These are phyloP conservation scores for Chaetophractus vellerosus DNA, from an alignment of 2,797 vertebrate genomes.

Conservation along the genomic window DNA sequence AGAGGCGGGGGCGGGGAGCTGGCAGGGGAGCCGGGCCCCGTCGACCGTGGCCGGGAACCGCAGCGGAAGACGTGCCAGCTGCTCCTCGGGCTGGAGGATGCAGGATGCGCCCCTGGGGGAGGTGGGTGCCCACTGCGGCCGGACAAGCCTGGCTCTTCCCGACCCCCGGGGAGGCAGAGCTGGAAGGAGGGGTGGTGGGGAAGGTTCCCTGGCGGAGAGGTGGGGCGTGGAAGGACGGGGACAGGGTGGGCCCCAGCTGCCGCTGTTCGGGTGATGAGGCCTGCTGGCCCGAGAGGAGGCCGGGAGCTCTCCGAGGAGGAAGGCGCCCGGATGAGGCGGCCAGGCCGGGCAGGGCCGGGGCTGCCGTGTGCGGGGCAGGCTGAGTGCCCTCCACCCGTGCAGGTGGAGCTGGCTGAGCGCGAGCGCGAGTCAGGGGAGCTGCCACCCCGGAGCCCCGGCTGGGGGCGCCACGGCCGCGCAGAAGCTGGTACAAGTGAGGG, in stretches of 20 bases:
- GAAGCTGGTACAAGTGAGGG: neutral
- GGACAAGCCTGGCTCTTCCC: no score
- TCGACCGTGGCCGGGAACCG: no score
- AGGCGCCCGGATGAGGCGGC: neutral
- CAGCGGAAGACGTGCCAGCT: neutral
- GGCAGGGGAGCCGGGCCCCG: neutral
- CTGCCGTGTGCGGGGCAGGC: fast-evolving
- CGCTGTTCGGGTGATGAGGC: no score
- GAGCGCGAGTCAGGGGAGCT: neutral
- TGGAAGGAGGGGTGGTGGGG: neutral
- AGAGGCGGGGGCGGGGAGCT: neutral
- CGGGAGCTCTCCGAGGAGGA: neutral
- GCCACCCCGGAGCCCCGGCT: no score
- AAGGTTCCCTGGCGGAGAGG: neutral
- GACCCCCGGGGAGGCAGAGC: neutral
- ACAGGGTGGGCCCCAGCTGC: no score
- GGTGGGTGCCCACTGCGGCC: neutral
- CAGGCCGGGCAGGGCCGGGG: neutral
- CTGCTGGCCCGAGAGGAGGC: neutral
- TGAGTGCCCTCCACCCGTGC: neutral
- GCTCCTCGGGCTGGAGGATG: neutral
- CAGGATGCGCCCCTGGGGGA: neutral
- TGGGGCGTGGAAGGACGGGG: no score
- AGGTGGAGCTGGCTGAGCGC: neutral
- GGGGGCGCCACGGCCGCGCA: fast-evolving